A percentile compares a stretch with the other conserved stretches of the same genome.
phyloP scores from a whole-genome alignment of 2,888 invertebrate species.

The Enchytraeus crypticus region DNA sequence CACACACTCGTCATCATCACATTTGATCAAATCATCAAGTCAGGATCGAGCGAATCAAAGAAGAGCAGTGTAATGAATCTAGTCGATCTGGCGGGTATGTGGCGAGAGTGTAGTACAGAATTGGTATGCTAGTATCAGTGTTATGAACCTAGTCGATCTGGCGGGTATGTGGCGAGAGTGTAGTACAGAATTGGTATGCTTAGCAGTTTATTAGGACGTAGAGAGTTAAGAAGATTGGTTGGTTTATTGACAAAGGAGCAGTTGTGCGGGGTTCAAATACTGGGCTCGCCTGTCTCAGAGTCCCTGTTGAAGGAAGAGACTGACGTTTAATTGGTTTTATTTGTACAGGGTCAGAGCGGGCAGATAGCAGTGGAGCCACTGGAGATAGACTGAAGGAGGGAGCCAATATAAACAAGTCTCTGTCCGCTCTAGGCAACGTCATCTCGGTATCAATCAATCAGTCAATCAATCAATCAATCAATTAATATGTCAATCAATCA shows the following conservation, averaged over 20 bases:
- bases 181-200: too few relatives aligned
- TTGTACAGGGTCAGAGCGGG: conserved; percentile 46
- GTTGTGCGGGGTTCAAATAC: too few relatives aligned
- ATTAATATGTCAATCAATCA: too few relatives aligned
- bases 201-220: too few relatives aligned
- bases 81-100: conserved; percentile 47
- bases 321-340: too few relatives aligned
- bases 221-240: too few relatives aligned
- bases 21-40: conserved; percentile 48
- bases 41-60: conserved; percentile 40
- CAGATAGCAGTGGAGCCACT: conserved; percentile 49
- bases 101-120: not conserved
- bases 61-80: conserved; percentile 48
- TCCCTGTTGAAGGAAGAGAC: too few relatives aligned
- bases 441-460: too few relatives aligned
- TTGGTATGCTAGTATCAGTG: too few relatives aligned
- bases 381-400: conserved; percentile 49
- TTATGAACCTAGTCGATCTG: conserved; percentile 49
- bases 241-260: too few relatives aligned
- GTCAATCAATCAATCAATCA: too few relatives aligned
- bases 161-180: conserved; percentile 41
- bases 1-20: conserved; percentile 49
- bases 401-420: conserved; percentile 49
- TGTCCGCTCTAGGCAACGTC: conserved; percentile 49
- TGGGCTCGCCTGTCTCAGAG: too few relatives aligned